Evolutionary conservation across 1,140 invertebrate species (phyloP).

Genomic region (Drosophila parvula): DNA sequence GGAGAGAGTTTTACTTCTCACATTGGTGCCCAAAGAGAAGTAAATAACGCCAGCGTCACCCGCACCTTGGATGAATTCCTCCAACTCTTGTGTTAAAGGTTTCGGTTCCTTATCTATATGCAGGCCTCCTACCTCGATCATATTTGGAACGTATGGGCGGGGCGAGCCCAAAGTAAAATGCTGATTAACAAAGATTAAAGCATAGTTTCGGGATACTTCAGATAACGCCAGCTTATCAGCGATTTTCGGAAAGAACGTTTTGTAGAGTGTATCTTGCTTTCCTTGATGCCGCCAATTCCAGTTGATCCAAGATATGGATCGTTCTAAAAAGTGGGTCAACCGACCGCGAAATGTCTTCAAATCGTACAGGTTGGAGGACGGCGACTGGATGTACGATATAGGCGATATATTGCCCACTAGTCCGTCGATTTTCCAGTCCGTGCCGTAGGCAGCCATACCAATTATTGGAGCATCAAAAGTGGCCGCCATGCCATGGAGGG

Average conservation of each 20-base stretch:
- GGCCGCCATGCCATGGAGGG: constrained; percentile 14
- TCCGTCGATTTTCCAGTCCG: constrained; percentile 39
- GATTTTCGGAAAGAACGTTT: constrained; percentile 61
- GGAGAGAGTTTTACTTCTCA: constrained; percentile 85
- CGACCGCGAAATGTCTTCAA: constrained; percentile 6
- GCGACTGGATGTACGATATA: constrained; percentile 23
- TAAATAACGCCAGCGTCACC: constrained; percentile 85
- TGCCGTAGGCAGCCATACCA: constrained; percentile 31
- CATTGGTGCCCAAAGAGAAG: constrained; percentile 86
- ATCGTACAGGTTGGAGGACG: constrained; percentile 4
- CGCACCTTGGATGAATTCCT: constrained; percentile 86
- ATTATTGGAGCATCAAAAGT: constrained; percentile 26
- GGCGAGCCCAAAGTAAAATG: constrained; percentile 66
- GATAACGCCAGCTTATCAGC: constrained; percentile 33
- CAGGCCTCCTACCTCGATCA: constrained; percentile 85
- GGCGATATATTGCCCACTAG: constrained; percentile 31
- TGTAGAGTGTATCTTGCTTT: constrained; percentile 65
- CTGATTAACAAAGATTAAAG: constrained; percentile 70
- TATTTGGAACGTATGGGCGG: constrained; percentile 69
- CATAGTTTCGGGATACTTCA: constrained; percentile 46
- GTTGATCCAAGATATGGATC: constrained; percentile 62
- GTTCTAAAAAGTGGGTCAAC: constrained; percentile 5
- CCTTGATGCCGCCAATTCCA: constrained; percentile 54
- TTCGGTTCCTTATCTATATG: constrained; percentile 84
- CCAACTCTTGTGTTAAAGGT: constrained; percentile 68